Percentiles rank a stretch among this genome's conserved stretches.
Evolutionary conservation across 2,113 vertebrate genomes (phyloP).

Genomic region (Psittacus erithacus): DNA sequence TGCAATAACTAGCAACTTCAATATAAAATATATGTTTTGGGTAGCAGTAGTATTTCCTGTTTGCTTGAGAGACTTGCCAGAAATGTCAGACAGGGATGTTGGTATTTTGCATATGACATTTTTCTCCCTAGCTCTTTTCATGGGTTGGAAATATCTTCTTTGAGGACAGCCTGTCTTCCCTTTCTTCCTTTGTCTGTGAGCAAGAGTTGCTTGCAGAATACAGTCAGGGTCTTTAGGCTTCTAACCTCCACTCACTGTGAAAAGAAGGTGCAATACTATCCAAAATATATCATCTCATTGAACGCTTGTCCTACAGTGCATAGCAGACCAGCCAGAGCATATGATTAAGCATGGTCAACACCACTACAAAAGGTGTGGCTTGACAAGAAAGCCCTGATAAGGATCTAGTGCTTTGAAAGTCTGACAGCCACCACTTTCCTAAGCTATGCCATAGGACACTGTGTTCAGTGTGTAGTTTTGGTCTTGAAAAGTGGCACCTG

Average conservation of each 20-base stretch:
- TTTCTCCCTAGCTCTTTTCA: neutral
- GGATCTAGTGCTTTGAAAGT: neutral
- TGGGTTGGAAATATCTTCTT: neutral
- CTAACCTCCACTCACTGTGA: neutral
- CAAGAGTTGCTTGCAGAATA: neutral
- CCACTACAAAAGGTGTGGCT: neutral
- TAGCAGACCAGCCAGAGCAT: neutral
- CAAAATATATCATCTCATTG: neutral
- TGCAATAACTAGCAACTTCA: neutral
- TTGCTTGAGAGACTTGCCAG: neutral
- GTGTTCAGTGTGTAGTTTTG: neutral
- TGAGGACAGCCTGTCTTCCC: fast-evolving
- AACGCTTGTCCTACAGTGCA: neutral
- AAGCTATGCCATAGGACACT: neutral
- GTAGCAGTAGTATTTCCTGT: slow-evolving; percentile 9
- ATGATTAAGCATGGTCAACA: fast-evolving
- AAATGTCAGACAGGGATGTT: neutral
- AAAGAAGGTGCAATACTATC: neutral
- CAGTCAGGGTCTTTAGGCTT: neutral
- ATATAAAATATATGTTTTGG: slow-evolving; percentile 4
- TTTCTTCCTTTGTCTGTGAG: neutral
- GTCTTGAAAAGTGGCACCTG: neutral
- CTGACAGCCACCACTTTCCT: neutral
- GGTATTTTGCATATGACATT: neutral
- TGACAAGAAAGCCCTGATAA: neutral